Evolutionary conservation across 2,113 vertebrate species (phyloP).

Genomic region (Chascanopsetta lugubris): DNA sequence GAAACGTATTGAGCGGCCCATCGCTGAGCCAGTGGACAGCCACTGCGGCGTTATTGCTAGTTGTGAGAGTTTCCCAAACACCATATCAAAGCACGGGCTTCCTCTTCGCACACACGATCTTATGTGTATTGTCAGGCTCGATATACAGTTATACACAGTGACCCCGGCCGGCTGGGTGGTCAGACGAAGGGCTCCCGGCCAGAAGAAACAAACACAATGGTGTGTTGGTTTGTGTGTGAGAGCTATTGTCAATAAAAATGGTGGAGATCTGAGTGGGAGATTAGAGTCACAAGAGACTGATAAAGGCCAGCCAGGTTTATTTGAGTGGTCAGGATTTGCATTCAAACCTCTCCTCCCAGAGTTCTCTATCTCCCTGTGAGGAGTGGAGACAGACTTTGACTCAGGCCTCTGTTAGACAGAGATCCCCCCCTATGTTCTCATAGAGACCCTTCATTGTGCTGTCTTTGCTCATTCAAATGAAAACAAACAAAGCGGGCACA

Average conservation of each 20-base stretch:
- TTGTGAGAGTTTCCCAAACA: conserved; percentile 4
- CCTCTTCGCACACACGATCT: conserved; percentile 19
- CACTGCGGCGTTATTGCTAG: not conserved
- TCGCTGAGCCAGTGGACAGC: conserved; percentile 14
- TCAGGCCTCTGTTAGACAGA: not conserved
- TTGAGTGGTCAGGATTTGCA: conserved; percentile 46
- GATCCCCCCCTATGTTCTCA: not conserved
- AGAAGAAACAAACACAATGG: conserved; percentile 58
- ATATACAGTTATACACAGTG: conserved; percentile 32
- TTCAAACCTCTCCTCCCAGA: conserved; percentile 21
- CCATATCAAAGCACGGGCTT: not conserved
- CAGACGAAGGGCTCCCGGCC: conserved; percentile 40
- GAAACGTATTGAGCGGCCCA: conserved; percentile 41
- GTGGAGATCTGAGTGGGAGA: conserved; percentile 44
- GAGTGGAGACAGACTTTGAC: not conserved
- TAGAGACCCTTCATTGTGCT: not conserved
- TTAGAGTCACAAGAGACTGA: conserved; percentile 34
- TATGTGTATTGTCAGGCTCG: conserved; percentile 30
- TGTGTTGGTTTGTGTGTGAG: conserved; percentile 32
- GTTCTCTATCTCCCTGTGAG: conserved; percentile 1
- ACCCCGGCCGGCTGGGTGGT: conserved; percentile 39
- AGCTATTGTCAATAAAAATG: conserved; percentile 57
- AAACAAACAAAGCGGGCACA: not conserved
- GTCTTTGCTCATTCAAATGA: not conserved
- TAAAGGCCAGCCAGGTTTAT: conserved; percentile 39